Evolutionary conservation across 2,888 invertebrate genomes (phyloP), one percentile per base, ranked within the genome.

Genomic region (Synanthedon myopaeformis): DNA sequence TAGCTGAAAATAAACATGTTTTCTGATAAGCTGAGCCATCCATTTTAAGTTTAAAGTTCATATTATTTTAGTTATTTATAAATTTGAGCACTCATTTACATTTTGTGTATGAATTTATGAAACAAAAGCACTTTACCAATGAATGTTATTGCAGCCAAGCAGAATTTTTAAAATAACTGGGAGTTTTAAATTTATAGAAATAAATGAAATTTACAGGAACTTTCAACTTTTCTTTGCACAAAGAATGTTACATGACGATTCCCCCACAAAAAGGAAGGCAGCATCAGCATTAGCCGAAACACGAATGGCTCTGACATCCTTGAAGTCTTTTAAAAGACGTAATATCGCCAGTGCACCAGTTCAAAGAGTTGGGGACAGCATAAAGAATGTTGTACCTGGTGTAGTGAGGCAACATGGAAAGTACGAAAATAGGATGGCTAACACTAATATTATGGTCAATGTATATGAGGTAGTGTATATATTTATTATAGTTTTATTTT

Each of bases 281-380:
- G 89, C 90, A 52, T 86, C 89, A 49, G 89, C 90, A 35, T 74
- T 94, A 51, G 88, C 90, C 19, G 93, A 93, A 66, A 92, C 94
- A 53, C 89, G 96, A 55, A 89, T 91, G 69, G 95, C 94, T 8
- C 83, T 96, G 55, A 94, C 93, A 53, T 92, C 92, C 2, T 77
- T 96, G 50, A 91, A 90, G 62, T 91, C 93, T 0, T 91, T 92
- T 59, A 92, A 91, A 57, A 89, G 92, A 41, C 74, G 86, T 41
- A 87, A 88, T 62, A 80, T 82, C 64, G 79, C 88, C 4, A 82
- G 72, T 73, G 88, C 74, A 8, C 85, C 85, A n/a, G 72, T 87
- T 35, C 80, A 86, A 64, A 72, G 83, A 66, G 84, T 89, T 11
- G 91, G 90, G 6, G 89, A 90, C n/a, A 89, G 82, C 57, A 78